Evolutionary conservation across 2,888 invertebrate species (phyloP), one percentile per base, ranked within the genome.

Genomic region (Chaitophorus viminalis): DNA sequence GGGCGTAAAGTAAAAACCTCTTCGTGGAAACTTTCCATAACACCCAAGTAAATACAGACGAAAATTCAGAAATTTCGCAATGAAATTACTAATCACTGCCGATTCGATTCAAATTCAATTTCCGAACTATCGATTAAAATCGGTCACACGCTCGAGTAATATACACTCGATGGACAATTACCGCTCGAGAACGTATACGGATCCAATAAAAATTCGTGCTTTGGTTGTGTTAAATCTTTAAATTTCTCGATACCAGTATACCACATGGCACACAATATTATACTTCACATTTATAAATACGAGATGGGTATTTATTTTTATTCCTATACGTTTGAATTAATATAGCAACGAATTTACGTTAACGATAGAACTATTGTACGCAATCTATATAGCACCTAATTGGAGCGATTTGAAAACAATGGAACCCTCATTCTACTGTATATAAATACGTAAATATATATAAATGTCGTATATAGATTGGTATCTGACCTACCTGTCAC

Each of bases 31-130:
- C 54, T 74, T 72, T 72, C 52, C 52, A 33, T 17, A 18, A 54
- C 0, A 0, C 11, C 17, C 46, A n/a, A n/a, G 46, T 75, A 75
- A 68, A 72, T n/a, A 33, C 33, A 46, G 17, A 25, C 29, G 70
- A 17, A 31, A 70, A 33, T 70, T 52, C 3, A 1, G 31, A 39
- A 82, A 82, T 3, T 52, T 31, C 9, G 31, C 8, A 6, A 70
- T n/a, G 31, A 70, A 82, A 46, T 68, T 70, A 68, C 68, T 29
- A 31, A 46, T 29, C 11, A 11, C 81, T 29, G 46, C 31, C 65
- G 4, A 31, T n/a, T 68, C 68, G 54, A 39, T 81, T 81, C 9
- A 68, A 81, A 81, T 81, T 81, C 39, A 81, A 81, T 81, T 81
- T 68, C 29, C 21, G 25, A 46, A 81, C 25, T 78, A 78, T 78